These are phyloP conservation scores for Xyrauchen texanus DNA, from an alignment of 2,113 vertebrate genomes.

Conservation along the genomic window DNA sequence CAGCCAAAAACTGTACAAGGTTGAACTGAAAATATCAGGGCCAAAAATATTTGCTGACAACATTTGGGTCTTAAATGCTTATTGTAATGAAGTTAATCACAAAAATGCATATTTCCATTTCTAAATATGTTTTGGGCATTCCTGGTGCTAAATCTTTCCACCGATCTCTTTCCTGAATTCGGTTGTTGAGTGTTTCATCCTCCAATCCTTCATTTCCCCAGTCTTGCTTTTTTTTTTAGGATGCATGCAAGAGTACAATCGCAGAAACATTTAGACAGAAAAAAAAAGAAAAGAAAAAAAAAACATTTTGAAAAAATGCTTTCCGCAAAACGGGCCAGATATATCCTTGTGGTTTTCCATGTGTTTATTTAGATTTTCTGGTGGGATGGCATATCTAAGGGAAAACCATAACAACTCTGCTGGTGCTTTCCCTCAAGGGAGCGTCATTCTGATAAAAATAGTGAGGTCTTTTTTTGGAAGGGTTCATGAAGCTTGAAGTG, in stretches of 20 bases:
- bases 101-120: neutral
- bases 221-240: neutral
- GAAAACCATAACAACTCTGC: conserved; percentile 68
- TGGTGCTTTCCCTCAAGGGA: conserved; percentile 73
- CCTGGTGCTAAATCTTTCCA: neutral
- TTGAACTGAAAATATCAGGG: neutral
- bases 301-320: conserved; percentile 53
- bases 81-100: neutral
- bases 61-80: neutral
- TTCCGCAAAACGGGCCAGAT: conserved; percentile 72
- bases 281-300: neutral
- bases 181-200: neutral
- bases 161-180: neutral
- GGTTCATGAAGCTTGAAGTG: conserved; percentile 61
- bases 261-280: conserved; percentile 58
- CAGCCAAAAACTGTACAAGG: neutral
- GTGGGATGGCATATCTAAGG: conserved; percentile 72
- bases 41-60: neutral
- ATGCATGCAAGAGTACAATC: conserved; percentile 63
- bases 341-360: conserved; percentile 73
- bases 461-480: conserved; percentile 66
- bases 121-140: neutral
- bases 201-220: conserved; percentile 16
- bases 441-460: conserved; percentile 69
- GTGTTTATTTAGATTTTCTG: conserved; percentile 76